Evolutionary conservation across 1,140 invertebrate genomes (phyloP), one percentile per base, ranked within the genome.

Genomic region (Rhizoglyphus robini): DNA sequence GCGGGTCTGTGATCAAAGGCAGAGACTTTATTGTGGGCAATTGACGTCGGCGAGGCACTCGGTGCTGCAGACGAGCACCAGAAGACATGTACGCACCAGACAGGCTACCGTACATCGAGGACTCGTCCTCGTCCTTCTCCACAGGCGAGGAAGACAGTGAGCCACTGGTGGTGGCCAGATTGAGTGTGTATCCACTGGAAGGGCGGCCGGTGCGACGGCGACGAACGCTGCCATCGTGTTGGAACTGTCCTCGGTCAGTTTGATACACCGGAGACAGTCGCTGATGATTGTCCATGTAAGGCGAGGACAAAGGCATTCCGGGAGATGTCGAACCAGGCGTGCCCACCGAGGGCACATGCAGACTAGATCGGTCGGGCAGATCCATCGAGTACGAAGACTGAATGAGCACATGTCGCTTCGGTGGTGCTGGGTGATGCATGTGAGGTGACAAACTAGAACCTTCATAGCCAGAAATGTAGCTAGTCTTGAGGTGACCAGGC

Each of bases 1-100:
- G 20, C 20, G 51, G 51, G 36, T 60, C 27, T 4, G 27, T 60
- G 2, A 60, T 29, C 27, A 60, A 46, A 27, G 58, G 58, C 27
- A 60, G 29, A 20, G 15, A 29, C 36, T 60, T 60, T 2, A 60
- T 60, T 18, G 58, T 60, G 23, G 58, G 58, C 15, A 60, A 27
- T 34, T 46, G 58, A 20, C 58, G 15, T 60, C 58, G 15, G n/a
- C 48, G 36, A 25, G 15, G 34, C 18, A 11, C 4, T 59, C 4
- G 57, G 23, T 29, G 57, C 25, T 34, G 58, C 11, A n/a, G 29
- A 46, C 25, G 3, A 46, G 27, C 15, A 8, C 36, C 36, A 18
- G 18, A 41, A 41, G 8, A 41, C 18, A 41, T 41, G 36, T 11
- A 11, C 18, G 36, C 18, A 11, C 36, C 8, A 41, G 36, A 41